These are phyloP conservation scores for Stratiolaelaps scimitus DNA, from an alignment of 1,140 invertebrate genomes.

Conservation along the genomic window DNA sequence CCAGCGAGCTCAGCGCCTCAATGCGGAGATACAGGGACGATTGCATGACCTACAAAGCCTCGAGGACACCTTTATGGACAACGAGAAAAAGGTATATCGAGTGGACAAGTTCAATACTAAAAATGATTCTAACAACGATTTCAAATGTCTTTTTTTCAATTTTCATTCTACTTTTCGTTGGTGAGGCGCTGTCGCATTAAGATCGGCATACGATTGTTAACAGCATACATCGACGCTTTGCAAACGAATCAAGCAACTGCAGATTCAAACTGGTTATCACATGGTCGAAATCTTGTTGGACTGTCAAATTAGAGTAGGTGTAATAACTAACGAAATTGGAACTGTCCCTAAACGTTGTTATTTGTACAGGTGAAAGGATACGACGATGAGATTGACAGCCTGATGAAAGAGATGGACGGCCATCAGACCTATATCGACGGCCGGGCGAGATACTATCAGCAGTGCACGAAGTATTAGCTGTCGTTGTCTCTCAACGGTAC, in stretches of 20 bases:
- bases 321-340: not conserved
- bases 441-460: slow-evolving; percentile 1
- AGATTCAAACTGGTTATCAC: not conserved
- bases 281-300: not conserved
- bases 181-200: too few relatives aligned
- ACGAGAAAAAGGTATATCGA: slow-evolving; percentile 25
- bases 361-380: not conserved
- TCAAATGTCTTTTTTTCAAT: too few relatives aligned
- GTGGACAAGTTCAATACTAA: too few relatives aligned
- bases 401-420: slow-evolving; percentile 16
- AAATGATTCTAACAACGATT: too few relatives aligned
- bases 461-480: not conserved
- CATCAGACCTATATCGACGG: slow-evolving; percentile 1
- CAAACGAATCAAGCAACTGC: not conserved
- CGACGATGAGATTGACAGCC: not conserved
- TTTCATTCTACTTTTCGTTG: too few relatives aligned
- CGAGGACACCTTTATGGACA: not conserved
- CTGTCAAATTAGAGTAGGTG: too few relatives aligned
- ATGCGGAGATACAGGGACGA: not conserved
- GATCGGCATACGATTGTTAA: too few relatives aligned
- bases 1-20: not conserved
- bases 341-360: not conserved
- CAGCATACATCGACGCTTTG: not conserved
- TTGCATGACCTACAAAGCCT: not conserved
- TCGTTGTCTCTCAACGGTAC: too few relatives aligned